phyloP scores from a whole-genome alignment of 2,888 invertebrate genomes.

The Polyommatus icarus region DNA sequence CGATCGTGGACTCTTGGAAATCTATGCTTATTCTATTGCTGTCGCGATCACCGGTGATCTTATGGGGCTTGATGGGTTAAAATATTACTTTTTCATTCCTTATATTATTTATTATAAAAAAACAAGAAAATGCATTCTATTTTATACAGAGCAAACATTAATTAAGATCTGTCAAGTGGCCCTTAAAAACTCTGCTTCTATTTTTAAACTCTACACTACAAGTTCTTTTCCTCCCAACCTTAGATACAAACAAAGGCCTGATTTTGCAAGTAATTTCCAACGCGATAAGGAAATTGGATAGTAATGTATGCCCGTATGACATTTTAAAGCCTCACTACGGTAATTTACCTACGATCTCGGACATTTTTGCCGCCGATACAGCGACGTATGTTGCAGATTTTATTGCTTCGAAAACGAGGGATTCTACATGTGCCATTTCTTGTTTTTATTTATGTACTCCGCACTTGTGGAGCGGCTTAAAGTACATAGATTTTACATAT shows the following conservation, averaged over 20 bases:
- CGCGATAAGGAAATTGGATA: constrained; percentile 23
- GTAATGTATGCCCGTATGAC: constrained; percentile 25
- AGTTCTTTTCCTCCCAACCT: neutral
- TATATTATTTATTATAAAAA: too few relatives aligned
- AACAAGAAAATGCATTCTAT: too few relatives aligned
- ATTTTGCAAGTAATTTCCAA: constrained; percentile 3
- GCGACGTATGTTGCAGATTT: constrained; percentile 23
- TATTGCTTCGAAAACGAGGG: constrained; percentile 16
- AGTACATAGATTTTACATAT: neutral
- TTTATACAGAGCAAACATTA: too few relatives aligned
- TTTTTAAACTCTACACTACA: neutral
- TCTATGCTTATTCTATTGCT: too few relatives aligned
- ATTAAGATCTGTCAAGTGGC: too few relatives aligned
- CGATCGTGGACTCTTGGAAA: too few relatives aligned
- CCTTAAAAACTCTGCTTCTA: neutral
- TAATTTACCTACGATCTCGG: constrained; percentile 30
- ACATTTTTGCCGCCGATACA: constrained; percentile 20
- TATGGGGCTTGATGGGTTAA: too few relatives aligned
- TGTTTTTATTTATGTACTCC: constrained; percentile 6
- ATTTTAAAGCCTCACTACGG: constrained; percentile 15
- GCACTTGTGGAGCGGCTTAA: neutral
- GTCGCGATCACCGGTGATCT: too few relatives aligned
- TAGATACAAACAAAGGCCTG: neutral
- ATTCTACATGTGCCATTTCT: constrained; percentile 3
- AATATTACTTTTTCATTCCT: too few relatives aligned